A percentile compares a stretch with the other conserved stretches of the same genome.
Evolutionary conservation across 53 echinoderm and acorn worm genomes (phyloP).

Genomic region (Holothuria scabra): DNA sequence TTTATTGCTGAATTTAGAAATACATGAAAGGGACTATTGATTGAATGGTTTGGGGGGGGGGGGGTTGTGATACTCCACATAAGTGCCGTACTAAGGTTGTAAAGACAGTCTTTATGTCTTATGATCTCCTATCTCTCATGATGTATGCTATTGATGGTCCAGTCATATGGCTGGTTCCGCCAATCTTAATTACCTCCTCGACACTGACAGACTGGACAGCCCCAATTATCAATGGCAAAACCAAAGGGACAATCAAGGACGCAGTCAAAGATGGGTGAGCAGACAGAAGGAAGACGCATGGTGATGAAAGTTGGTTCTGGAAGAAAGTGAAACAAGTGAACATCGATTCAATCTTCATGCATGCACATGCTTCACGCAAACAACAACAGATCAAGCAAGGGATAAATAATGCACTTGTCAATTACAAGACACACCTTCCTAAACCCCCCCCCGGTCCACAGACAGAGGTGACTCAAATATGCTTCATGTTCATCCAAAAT

Average conservation of each 20-base stretch:
- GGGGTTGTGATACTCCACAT: too few species aligned
- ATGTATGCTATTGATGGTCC: background rate
- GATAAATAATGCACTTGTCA: too few species aligned
- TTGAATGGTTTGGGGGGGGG: too few species aligned
- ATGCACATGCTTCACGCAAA: constrained; percentile 11
- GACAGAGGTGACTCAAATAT: too few species aligned
- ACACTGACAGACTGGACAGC: constrained; percentile 70
- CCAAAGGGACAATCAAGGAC: constrained; percentile 63
- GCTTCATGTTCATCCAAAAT: too few species aligned
- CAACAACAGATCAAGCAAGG: background rate
- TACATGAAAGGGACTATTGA: too few species aligned
- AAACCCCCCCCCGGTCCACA: too few species aligned
- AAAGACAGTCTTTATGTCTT: too few species aligned
- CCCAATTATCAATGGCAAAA: constrained; percentile 43
- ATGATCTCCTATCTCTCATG: background rate
- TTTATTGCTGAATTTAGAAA: too few species aligned
- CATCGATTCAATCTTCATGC: too few species aligned
- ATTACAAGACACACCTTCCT: too few species aligned
- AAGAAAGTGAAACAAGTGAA: constrained; percentile 15
- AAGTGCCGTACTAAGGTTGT: too few species aligned
- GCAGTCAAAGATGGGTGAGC: constrained; percentile 57
- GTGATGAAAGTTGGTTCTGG: constrained; percentile 61
- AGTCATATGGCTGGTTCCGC: background rate
- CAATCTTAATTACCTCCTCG: constrained; percentile 48
- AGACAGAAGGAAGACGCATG: constrained; percentile 47